phyloP scores from a whole-genome alignment of 35 echinoderm and acorn worm genomes.

The Diadema setosum region DNA sequence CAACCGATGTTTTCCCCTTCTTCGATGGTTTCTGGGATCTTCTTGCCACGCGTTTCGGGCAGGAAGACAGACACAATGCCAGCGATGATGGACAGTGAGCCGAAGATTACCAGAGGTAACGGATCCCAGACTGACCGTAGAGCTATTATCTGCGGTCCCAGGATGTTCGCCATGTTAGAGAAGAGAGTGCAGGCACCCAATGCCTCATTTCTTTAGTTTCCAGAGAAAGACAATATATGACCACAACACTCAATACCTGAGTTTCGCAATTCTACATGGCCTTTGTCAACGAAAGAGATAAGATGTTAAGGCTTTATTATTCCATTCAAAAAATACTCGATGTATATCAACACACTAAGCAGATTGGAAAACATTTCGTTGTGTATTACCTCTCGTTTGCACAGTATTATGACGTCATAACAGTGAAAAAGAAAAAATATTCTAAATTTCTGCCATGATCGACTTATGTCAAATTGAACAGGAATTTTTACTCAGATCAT shows the following conservation, averaged over 20 bases:
- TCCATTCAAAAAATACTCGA: too few species aligned
- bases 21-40: constrained; percentile 72
- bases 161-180: not conserved
- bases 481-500: too few species aligned
- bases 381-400: too few species aligned
- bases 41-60: constrained; percentile 66
- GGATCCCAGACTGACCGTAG: constrained; percentile 54
- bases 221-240: not conserved
- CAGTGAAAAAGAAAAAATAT: too few species aligned
- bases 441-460: too few species aligned
- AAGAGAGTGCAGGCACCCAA: constrained; percentile 41
- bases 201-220: constrained; percentile 9
- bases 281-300: too few species aligned
- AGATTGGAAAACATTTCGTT: too few species aligned
- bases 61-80: constrained; percentile 44
- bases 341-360: too few species aligned
- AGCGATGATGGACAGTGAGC: constrained; percentile 41
- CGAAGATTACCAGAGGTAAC: constrained; percentile 73
- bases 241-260: not conserved
- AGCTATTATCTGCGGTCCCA: constrained; percentile 49
- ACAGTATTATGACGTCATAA: too few species aligned
- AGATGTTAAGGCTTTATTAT: too few species aligned
- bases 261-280: not conserved
- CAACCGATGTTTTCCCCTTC: constrained; percentile 53
- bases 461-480: too few species aligned